Conservation (phyloP, 2,113 vertebrate species). For the Thunnus maccoyii region DNA sequence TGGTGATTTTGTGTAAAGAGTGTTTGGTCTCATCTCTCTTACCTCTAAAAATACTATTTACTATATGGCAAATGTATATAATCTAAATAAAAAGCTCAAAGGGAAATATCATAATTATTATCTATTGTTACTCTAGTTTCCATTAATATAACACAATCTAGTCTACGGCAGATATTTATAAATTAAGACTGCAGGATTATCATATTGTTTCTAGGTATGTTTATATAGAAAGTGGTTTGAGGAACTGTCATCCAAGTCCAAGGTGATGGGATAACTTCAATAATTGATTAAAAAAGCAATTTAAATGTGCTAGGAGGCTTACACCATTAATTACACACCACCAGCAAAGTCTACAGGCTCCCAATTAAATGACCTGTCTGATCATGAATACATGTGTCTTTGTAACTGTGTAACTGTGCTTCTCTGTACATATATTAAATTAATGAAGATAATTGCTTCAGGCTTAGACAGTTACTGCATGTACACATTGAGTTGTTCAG, state of each 20-base stretch:
- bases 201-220: conserved; percentile 8
- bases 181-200: conserved; percentile 19
- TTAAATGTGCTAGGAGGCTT: conserved; percentile 76
- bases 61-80: neutral
- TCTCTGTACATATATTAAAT: conserved; percentile 67
- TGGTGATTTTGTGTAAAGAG: conserved; percentile 55
- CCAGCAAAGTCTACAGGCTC: conserved; percentile 45
- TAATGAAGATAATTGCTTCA: conserved; percentile 73
- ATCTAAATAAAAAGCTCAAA: neutral
- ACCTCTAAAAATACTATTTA: neutral
- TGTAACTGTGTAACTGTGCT: conserved; percentile 21
- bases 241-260: conserved; percentile 35
- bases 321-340: conserved; percentile 74
- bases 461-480: conserved; percentile 61
- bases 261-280: conserved; percentile 62
- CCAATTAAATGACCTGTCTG: conserved; percentile 63
- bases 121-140: neutral
- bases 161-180: neutral
- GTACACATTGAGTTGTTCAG: conserved; percentile 37
- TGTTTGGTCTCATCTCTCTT: neutral
- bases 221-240: conserved; percentile 3
- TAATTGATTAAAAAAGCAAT: conserved; percentile 75
- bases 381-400: conserved; percentile 55
- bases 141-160: conserved; percentile 2
- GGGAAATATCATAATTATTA: neutral